These are phyloP conservation scores for Trichonephila clavipes DNA, from an alignment of 1,140 invertebrate species.

Conservation along the genomic window DNA sequence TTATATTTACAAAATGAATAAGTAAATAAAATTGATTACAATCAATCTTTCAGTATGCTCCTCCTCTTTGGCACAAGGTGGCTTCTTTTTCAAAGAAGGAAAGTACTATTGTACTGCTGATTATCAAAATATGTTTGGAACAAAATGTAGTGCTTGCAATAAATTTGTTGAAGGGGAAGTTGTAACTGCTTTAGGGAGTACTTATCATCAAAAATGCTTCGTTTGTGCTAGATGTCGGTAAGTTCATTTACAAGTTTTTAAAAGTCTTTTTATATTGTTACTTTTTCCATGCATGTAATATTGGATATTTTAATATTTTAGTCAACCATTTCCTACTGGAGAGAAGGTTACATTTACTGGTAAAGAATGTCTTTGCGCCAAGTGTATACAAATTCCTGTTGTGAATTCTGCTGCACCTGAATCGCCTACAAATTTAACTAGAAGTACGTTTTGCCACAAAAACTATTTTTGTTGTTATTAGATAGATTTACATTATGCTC, in stretches of 20 bases:
- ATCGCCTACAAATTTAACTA: conserved; percentile 39
- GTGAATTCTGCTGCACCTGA: conserved; percentile 60
- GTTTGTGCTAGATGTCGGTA: conserved; percentile 93
- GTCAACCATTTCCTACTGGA: conserved; percentile 86
- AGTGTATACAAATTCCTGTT: conserved; percentile 78
- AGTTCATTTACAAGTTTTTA: conserved; percentile 8
- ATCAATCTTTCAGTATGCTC: conserved; percentile 67
- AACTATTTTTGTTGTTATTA: neutral
- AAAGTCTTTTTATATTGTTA: neutral
- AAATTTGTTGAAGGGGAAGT: conserved; percentile 96
- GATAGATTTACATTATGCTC: neutral
- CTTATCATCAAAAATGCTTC: conserved; percentile 84
- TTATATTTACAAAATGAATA: too few relatives aligned
- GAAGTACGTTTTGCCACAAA: conserved; percentile 22
- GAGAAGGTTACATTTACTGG: conserved; percentile 91
- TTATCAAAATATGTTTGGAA: conserved; percentile 94
- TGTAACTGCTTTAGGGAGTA: conserved; percentile 87
- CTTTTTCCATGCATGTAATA: neutral
- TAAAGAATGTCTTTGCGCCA: conserved; percentile 78
- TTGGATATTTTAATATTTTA: conserved; percentile 83
- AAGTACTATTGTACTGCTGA: conserved; percentile 95
- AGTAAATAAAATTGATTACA: too few relatives aligned
- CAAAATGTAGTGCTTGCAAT: conserved; percentile 92
- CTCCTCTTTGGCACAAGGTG: conserved; percentile 84
- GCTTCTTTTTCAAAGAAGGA: conserved; percentile 95